These are phyloP conservation scores for Galago senegalensis DNA, from an alignment of 2,797 vertebrate genomes.

Conservation along the genomic window DNA sequence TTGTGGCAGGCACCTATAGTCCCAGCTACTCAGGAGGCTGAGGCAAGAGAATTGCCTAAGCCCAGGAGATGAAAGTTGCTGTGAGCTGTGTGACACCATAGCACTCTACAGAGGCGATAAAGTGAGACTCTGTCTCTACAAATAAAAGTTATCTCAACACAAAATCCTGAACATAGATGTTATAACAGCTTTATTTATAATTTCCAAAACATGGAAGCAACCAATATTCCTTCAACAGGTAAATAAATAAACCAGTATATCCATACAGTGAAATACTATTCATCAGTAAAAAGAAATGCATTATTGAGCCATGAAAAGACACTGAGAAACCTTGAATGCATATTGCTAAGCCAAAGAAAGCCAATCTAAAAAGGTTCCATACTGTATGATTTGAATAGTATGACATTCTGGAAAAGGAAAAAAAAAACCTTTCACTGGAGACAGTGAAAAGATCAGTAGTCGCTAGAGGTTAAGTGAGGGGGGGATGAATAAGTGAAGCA, in stretches of 20 bases:
- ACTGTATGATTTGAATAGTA: neutral
- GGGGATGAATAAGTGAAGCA: neutral
- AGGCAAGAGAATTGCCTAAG: too few relatives aligned
- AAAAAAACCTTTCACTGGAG: neutral
- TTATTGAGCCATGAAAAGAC: neutral
- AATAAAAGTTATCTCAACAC: neutral
- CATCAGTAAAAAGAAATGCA: neutral
- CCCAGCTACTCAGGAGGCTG: too few relatives aligned
- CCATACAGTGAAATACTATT: neutral
- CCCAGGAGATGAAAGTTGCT: too few relatives aligned
- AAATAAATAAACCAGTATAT: neutral
- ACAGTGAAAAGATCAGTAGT: neutral
- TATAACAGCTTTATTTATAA: neutral
- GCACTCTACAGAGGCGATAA: too few relatives aligned
- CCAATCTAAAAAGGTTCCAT: neutral
- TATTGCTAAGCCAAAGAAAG: slow-evolving; percentile 33
- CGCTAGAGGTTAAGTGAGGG: neutral
- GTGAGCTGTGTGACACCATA: too few relatives aligned
- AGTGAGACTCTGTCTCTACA: too few relatives aligned
- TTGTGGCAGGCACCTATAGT: too few relatives aligned
- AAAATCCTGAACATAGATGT: slow-evolving; percentile 1
- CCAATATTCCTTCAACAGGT: neutral
- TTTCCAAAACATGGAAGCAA: neutral
- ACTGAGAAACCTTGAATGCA: neutral
- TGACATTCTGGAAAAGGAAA: slow-evolving; percentile 13